Evolutionary conservation across 2,888 invertebrate species (phyloP).

Genomic region (Mimumesa dahlbomi): DNA sequence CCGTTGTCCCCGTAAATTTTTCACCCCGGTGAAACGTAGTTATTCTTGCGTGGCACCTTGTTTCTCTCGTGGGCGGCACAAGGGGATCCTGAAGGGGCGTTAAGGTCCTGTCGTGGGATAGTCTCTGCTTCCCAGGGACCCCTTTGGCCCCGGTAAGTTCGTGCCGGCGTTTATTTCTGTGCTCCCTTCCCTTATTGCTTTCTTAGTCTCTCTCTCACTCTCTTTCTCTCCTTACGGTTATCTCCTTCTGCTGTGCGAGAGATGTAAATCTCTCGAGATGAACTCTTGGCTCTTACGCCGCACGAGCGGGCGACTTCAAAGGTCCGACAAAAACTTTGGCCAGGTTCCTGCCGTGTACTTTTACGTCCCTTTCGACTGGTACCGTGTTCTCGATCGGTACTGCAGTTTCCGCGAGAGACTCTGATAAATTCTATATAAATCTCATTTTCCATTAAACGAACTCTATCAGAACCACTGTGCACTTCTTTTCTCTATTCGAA

Average conservation of each 20-base stretch:
- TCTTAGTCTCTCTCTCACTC: slow-evolving; percentile 6
- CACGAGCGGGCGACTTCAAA: slow-evolving; percentile 48
- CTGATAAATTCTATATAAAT: no score
- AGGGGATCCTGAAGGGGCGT: slow-evolving; percentile 34
- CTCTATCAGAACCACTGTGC: no score
- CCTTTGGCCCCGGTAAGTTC: slow-evolving; percentile 52
- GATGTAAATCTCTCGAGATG: slow-evolving; percentile 59
- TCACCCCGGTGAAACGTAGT: no score
- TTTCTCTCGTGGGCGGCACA: slow-evolving; percentile 54
- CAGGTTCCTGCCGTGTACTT: slow-evolving; percentile 41
- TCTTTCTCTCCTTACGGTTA: slow-evolving; percentile 26
- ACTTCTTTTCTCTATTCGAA: no score
- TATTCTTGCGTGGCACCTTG: slow-evolving; percentile 45
- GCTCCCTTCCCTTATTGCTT: slow-evolving; percentile 12
- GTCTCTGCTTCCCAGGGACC: slow-evolving; percentile 53
- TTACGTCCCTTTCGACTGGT: slow-evolving; percentile 18
- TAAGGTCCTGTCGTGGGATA: slow-evolving; percentile 57
- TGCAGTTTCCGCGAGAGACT: no score
- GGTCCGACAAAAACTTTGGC: slow-evolving; percentile 42
- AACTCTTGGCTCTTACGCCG: slow-evolving; percentile 45
- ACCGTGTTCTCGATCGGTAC: slow-evolving; percentile 34
- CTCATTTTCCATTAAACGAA: no score
- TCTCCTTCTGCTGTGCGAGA: slow-evolving; percentile 26
- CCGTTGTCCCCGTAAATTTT: slow-evolving; percentile 9
- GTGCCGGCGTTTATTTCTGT: slow-evolving; percentile 50